A percentile compares a stretch with the other conserved stretches of the same genome.
phyloP scores from a whole-genome alignment of 2,797 vertebrate genomes.

The Merluccius polli region DNA sequence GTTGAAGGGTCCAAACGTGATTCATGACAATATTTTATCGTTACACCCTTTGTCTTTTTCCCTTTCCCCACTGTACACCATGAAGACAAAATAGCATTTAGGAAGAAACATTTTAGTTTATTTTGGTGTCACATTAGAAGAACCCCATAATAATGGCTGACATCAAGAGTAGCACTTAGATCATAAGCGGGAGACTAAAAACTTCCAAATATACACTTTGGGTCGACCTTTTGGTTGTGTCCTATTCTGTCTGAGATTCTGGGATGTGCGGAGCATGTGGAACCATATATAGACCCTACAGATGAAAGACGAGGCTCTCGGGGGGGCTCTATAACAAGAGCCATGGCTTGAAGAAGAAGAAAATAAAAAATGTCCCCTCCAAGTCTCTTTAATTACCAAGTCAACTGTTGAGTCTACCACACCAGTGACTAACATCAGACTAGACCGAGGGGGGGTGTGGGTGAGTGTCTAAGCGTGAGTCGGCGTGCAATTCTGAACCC shows the following conservation, averaged over 20 bases:
- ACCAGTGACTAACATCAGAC: constrained; percentile 62
- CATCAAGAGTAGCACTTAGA: constrained; percentile 29
- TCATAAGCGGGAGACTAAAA: constrained; percentile 37
- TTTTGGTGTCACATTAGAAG: constrained; percentile 1
- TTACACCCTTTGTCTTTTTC: neutral
- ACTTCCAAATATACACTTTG: constrained; percentile 38
- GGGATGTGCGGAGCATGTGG: constrained; percentile 24
- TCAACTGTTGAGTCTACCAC: constrained; percentile 57
- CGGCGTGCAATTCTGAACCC: constrained; percentile 36
- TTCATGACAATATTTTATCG: too few relatives aligned
- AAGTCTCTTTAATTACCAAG: constrained; percentile 40
- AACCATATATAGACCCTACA: constrained; percentile 28
- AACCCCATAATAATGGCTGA: constrained; percentile 39
- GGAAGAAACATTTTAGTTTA: constrained; percentile 4
- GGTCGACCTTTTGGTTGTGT: constrained; percentile 29
- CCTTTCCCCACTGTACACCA: neutral
- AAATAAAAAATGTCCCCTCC: neutral
- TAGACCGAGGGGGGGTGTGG: constrained; percentile 25
- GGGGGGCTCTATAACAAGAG: constrained; percentile 38
- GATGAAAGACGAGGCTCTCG: constrained; percentile 38
- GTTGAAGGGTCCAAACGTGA: too few relatives aligned
- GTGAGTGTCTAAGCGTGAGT: constrained; percentile 46
- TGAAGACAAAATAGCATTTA: neutral
- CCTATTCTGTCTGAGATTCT: constrained; percentile 32
- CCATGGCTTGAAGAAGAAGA: constrained; percentile 8